Conservation (phyloP, 2,797 vertebrate genomes). For the Lagodon rhomboides region DNA sequence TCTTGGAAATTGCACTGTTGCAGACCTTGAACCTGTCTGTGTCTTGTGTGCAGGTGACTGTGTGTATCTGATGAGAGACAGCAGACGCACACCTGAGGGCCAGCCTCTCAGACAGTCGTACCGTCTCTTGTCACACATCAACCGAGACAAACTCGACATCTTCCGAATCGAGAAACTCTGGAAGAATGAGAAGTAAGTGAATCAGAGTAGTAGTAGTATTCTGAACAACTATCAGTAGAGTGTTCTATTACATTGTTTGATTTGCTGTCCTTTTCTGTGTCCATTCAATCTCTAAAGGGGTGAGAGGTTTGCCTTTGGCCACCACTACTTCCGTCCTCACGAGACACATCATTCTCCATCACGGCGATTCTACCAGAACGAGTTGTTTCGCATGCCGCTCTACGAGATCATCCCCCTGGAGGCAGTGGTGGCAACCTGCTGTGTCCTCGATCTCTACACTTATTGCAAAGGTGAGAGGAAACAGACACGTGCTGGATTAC, state of each 20-base stretch:
- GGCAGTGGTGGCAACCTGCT: conserved; percentile 97
- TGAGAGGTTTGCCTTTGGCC: conserved; percentile 97
- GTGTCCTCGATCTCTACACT: conserved; percentile 96
- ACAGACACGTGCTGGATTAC: not conserved
- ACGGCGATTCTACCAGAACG: conserved; percentile 95
- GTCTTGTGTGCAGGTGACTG: conserved; percentile 90
- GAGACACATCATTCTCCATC: conserved; percentile 94
- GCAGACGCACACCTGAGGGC: conserved; percentile 94
- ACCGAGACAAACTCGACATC: conserved; percentile 97
- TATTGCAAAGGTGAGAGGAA: conserved; percentile 93
- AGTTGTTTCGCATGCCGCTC: conserved; percentile 96
- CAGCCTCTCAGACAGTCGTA: conserved; percentile 97
- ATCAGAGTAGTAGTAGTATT: not conserved
- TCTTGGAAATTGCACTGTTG: not conserved
- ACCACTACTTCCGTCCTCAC: conserved; percentile 98
- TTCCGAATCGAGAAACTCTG: conserved; percentile 99
- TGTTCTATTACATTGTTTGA: not conserved
- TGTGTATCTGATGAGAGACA: conserved; percentile 99
- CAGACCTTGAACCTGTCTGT: conserved; percentile 31
- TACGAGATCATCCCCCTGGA: conserved; percentile 99
- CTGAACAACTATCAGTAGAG: not conserved
- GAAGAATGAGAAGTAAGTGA: conserved; percentile 95
- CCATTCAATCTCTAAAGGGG: conserved; percentile 84
- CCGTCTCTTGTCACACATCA: conserved; percentile 94
- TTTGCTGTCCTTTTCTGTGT: not conserved